Conservation (phyloP, 1,140 invertebrate species). For the Drosophila bocki region DNA sequence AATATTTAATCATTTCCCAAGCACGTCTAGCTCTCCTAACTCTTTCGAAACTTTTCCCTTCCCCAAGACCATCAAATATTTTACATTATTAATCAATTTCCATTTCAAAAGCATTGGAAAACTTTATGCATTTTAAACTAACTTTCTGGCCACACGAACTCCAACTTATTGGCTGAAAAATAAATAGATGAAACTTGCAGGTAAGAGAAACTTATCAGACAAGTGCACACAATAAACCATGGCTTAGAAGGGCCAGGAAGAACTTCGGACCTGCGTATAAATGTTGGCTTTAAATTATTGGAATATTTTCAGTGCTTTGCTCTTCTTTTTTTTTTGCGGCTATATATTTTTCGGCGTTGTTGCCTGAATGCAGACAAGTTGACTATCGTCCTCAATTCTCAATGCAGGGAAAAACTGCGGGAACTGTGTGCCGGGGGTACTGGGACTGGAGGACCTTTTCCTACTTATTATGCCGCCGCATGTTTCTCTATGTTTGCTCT, state of each 20-base stretch:
- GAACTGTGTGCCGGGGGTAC: conserved; percentile 12
- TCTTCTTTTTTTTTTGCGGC: neutral
- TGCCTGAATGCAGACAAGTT: conserved; percentile 63
- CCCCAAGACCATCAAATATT: neutral
- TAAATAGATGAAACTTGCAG: neutral
- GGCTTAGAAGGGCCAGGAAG: conserved; percentile 15
- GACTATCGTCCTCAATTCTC: conserved; percentile 73
- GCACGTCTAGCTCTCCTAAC: neutral
- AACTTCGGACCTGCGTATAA: conserved; percentile 52
- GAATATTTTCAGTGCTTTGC: conserved; percentile 27
- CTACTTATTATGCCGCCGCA: conserved; percentile 76
- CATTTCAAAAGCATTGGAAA: conserved; percentile 15
- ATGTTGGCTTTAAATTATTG: conserved; percentile 68
- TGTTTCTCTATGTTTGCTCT: conserved; percentile 56
- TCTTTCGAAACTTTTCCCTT: neutral
- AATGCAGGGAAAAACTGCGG: conserved; percentile 11
- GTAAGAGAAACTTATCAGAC: conserved; percentile 29
- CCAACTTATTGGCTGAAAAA: conserved; percentile 3
- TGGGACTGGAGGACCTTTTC: conserved; percentile 32
- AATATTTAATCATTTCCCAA: neutral
- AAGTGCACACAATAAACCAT: conserved; percentile 41
- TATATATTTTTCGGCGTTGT: conserved; percentile 9
- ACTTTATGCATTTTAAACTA: conserved; percentile 29
- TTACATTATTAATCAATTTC: conserved; percentile 12
- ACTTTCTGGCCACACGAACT: neutral